A percentile compares a stretch with the other conserved stretches of the same genome.
These are phyloP conservation scores for Gymnocephalus cernua DNA, from an alignment of 2,113 vertebrate species.

Conservation along the genomic window DNA sequence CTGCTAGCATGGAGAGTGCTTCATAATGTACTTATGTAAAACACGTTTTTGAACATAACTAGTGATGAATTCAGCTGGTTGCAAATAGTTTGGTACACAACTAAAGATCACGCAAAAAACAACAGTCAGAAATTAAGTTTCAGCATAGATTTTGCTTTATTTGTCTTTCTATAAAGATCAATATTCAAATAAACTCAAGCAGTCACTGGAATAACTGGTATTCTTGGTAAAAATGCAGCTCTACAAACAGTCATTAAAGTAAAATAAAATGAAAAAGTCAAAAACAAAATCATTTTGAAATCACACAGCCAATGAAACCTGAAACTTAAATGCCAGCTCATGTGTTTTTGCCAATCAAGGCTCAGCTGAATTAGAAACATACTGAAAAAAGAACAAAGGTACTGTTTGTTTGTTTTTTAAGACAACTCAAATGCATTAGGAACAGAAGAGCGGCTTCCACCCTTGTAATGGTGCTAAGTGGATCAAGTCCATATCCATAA, in stretches of 20 bases:
- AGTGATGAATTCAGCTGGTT: neutral
- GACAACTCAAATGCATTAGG: conserved; percentile 40
- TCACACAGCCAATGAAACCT: conserved; percentile 4
- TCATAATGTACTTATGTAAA: neutral
- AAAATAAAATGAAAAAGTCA: conserved; percentile 14
- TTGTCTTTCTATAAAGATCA: conserved; percentile 28
- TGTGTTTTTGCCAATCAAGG: conserved; percentile 6
- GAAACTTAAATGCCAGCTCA: neutral
- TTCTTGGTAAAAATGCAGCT: conserved; percentile 3
- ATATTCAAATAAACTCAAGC: conserved; percentile 9
- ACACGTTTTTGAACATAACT: too few relatives aligned
- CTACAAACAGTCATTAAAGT: neutral
- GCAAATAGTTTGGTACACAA: neutral
- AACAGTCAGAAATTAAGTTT: conserved; percentile 10
- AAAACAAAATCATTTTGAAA: conserved; percentile 15
- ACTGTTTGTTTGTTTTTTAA: conserved; percentile 3
- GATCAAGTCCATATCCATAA: conserved; percentile 50
- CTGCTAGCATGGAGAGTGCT: neutral
- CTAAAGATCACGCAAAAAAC: neutral
- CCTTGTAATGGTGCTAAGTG: conserved; percentile 45
- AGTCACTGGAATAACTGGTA: neutral
- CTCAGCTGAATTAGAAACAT: conserved; percentile 13
- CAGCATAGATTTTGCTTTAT: conserved; percentile 43
- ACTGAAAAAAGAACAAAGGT: conserved; percentile 1
- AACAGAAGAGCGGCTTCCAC: conserved; percentile 17